phyloP scores from a whole-genome alignment of 2,113 vertebrate species.

The Mustela nigripes region DNA sequence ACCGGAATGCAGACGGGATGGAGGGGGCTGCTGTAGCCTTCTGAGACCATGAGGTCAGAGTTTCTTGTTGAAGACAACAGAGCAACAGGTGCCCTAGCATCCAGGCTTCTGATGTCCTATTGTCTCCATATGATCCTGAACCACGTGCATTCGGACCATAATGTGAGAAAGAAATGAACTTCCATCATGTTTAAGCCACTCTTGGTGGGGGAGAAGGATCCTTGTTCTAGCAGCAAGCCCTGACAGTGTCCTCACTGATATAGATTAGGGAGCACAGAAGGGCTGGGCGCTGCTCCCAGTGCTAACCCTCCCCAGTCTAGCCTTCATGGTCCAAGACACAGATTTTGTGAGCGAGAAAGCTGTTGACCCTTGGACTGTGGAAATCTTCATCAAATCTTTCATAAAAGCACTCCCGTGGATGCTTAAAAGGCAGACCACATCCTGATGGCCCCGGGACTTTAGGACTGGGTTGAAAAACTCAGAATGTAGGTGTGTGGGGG shows the following conservation, averaged over 20 bases:
- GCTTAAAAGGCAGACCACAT: background rate
- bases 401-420: rapidly evolving
- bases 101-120: rapidly evolving
- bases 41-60: background rate
- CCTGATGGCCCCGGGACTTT: background rate
- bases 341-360: background rate
- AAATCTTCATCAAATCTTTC: background rate
- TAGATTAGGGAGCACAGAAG: background rate
- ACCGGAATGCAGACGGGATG: background rate
- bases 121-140: rapidly evolving
- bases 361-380: rapidly evolving
- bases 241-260: background rate
- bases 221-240: background rate
- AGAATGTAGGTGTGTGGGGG: background rate
- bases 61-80: background rate
- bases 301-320: rapidly evolving
- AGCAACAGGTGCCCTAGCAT: rapidly evolving
- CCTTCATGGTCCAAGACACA: rapidly evolving
- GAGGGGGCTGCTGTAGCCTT: background rate
- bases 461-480: background rate
- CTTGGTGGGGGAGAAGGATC: no score
- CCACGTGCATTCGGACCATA: background rate
- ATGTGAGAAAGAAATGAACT: background rate
- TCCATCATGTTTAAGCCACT: background rate
- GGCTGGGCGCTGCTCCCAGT: rapidly evolving